Evolutionary conservation across 2,113 vertebrate genomes (phyloP), one percentile per base, ranked within the genome.

Genomic region (Oryctolagus cuniculus): DNA sequence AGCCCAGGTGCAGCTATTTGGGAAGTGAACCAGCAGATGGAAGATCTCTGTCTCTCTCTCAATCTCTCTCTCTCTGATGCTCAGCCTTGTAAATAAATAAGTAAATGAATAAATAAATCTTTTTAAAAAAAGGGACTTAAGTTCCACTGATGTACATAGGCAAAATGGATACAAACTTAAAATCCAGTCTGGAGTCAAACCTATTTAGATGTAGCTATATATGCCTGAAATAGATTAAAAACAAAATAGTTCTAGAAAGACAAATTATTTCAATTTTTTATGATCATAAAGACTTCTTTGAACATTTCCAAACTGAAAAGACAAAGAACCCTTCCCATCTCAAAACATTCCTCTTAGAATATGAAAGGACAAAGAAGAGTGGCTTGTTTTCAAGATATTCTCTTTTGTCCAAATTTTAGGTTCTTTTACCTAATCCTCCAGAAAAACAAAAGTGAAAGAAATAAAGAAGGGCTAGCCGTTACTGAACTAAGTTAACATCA

Each of bases 241-340:
- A 49, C 15, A 73, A 44, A 93, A 70, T 53, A 29, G 27, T 89
- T 84, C 27, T 38, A 12, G 31, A 90, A 95, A 93, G 21, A 16
- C 5, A 93, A 78, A 49, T 74, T 27, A 64, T 19, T 73, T 31
- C 15, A 83, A 58, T 51, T 51, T 69, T 88, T 92, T 75, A 80
- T 87, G 10, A 84, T 77, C 31, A 73, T 58, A 58, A 80, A 55
- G 34, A 34, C 9, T 83, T 38, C 21, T 82, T 9, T 83, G 25
- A 91, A n/a, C 4, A 44, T 36, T 83, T 93, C 24, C 89, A 83
- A 89, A 58, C 67, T 29, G 11, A 4, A 87, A 74, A 93, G 94
- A 13, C 3, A 79, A 38, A 72, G 11, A 87, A 34, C 15, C 3
- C 1, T 27, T 31, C 24, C 25, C 2, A 19, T 19, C 16, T 34